Evolutionary conservation across 2,888 invertebrate genomes (phyloP).

Genomic region (Xestia rhomboidea): DNA sequence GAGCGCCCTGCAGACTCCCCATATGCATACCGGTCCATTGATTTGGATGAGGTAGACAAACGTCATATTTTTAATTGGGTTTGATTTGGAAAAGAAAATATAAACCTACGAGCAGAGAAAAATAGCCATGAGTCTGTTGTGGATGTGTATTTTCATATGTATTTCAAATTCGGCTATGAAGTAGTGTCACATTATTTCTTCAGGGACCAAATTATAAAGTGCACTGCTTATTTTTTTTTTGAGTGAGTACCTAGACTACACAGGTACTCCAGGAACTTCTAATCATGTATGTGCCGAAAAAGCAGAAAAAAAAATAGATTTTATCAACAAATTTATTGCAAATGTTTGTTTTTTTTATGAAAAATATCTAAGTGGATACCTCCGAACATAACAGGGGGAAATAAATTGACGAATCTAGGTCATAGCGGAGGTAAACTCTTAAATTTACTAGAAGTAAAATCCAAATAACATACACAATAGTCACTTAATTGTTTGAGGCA

Average conservation of each 20-base stretch:
- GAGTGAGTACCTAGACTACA: not conserved
- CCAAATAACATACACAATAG: slow-evolving; percentile 71
- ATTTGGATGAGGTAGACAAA: too few species aligned
- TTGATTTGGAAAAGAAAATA: too few species aligned
- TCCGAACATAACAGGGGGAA: slow-evolving; percentile 66
- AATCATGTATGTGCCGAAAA: not conserved
- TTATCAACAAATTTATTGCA: slow-evolving; percentile 87
- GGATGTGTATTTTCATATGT: too few species aligned
- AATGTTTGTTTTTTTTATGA: slow-evolving; percentile 75
- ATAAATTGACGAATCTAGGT: slow-evolving; percentile 59
- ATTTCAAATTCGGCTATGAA: not conserved
- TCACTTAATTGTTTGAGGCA: slow-evolving; percentile 79
- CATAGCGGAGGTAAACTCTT: slow-evolving; percentile 77
- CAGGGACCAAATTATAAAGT: not conserved
- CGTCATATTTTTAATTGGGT: too few species aligned
- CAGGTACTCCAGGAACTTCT: not conserved
- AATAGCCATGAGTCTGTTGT: too few species aligned
- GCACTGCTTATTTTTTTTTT: not conserved
- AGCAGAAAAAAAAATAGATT: slow-evolving; percentile 55
- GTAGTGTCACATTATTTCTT: not conserved
- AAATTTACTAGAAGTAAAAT: slow-evolving; percentile 77
- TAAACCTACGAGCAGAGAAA: too few species aligned
- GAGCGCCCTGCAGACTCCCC: too few species aligned
- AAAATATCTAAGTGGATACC: slow-evolving; percentile 81
- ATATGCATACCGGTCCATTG: too few species aligned